A percentile compares a stretch with the other conserved stretches of the same genome.
phyloP scores from a whole-genome alignment of 2,888 invertebrate species.

The Cordilura impudica region DNA sequence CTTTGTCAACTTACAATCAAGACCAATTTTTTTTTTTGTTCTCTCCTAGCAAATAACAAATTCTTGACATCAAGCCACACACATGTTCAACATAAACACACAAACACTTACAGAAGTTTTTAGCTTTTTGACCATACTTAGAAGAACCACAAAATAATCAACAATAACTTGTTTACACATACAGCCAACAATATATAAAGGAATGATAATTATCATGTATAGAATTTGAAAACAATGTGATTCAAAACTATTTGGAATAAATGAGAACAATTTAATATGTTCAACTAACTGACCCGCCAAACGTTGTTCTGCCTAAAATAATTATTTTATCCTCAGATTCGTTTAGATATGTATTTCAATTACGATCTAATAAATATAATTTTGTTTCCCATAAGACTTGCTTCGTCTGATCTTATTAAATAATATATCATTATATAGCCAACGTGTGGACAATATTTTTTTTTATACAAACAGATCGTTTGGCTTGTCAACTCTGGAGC shows the following conservation, averaged over 20 bases:
- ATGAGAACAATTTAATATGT: too few relatives aligned
- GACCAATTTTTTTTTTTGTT: neutral
- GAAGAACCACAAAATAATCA: conserved; percentile 39
- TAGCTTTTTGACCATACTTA: conserved; percentile 27
- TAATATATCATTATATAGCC: too few relatives aligned
- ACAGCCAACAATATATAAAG: neutral
- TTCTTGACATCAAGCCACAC: conserved; percentile 24
- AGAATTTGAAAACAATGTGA: neutral
- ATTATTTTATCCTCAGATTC: too few relatives aligned
- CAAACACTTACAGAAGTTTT: neutral
- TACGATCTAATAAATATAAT: too few relatives aligned
- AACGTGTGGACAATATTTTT: too few relatives aligned
- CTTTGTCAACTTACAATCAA: conserved; percentile 32
- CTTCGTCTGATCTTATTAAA: too few relatives aligned
- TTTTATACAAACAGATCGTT: too few relatives aligned
- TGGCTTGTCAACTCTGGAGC: too few relatives aligned
- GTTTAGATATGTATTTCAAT: too few relatives aligned
- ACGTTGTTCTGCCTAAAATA: too few relatives aligned
- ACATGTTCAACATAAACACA: neutral
- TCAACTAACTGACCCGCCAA: too few relatives aligned
- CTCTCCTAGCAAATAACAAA: conserved; percentile 22
- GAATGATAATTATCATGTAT: neutral
- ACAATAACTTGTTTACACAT: conserved; percentile 15
- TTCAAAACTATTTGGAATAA: neutral
- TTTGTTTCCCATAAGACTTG: too few relatives aligned